Evolutionary conservation across 2,797 vertebrate species (phyloP).

Genomic region (Labeo calbasu): DNA sequence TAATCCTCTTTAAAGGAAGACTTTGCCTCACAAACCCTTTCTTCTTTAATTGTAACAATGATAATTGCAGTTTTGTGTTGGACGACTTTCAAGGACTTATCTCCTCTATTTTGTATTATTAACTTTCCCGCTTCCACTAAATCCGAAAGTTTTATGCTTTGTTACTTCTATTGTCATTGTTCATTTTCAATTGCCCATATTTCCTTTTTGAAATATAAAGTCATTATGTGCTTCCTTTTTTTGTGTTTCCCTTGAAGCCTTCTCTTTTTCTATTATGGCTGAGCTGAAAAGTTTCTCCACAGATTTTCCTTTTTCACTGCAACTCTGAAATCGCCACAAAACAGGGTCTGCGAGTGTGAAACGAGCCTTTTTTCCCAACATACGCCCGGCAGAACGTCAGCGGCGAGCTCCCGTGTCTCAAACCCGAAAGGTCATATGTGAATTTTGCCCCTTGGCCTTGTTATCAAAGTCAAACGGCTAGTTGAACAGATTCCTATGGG

Average conservation of each 20-base stretch:
- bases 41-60: conserved; percentile 81
- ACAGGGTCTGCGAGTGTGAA: conserved; percentile 34
- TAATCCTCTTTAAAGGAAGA: conserved; percentile 77
- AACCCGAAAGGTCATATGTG: conserved; percentile 50
- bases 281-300: conserved; percentile 53
- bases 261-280: conserved; percentile 53
- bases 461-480: conserved; percentile 67
- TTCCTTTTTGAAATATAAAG: conserved; percentile 76
- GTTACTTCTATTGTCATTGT: conserved; percentile 74
- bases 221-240: conserved; percentile 65
- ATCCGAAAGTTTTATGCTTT: conserved; percentile 83
- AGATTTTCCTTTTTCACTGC: conserved; percentile 48
- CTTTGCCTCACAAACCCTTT: conserved; percentile 75
- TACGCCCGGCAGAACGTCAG: conserved; percentile 32
- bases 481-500: conserved; percentile 60
- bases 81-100: conserved; percentile 83
- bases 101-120: conserved; percentile 79
- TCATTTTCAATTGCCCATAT: conserved; percentile 78
- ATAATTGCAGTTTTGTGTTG: conserved; percentile 83
- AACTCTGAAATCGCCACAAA: conserved; percentile 55
- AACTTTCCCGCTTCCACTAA: conserved; percentile 80
- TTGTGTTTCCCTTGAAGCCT: conserved; percentile 45
- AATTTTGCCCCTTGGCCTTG: conserved; percentile 65
- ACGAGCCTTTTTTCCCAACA: conserved; percentile 35
- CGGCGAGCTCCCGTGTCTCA: conserved; percentile 26